Percentiles rank a stretch among this genome's conserved stretches.
phyloP scores from a whole-genome alignment of 2,113 vertebrate genomes.

The Sardina pilchardus region DNA sequence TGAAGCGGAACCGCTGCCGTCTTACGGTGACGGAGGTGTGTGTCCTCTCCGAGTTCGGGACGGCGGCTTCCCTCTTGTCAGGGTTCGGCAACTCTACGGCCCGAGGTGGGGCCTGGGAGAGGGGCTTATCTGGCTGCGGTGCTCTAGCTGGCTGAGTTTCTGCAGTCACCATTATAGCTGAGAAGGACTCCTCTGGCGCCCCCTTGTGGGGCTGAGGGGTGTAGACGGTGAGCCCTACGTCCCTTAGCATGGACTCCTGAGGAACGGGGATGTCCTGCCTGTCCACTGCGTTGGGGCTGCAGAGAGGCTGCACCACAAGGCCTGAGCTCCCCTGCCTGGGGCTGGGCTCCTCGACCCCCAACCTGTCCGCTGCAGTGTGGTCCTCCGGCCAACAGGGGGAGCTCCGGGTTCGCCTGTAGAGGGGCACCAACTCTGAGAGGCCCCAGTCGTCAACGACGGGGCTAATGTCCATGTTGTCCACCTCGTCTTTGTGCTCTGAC shows the following conservation, averaged over 20 bases:
- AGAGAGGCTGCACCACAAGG: background rate
- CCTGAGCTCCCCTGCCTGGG: background rate
- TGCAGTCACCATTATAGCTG: background rate
- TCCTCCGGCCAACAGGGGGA: conserved; percentile 47
- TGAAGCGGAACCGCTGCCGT: conserved; percentile 42
- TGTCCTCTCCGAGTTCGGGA: conserved; percentile 44
- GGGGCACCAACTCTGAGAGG: conserved; percentile 55
- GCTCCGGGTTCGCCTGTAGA: conserved; percentile 21
- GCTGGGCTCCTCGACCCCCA: conserved; percentile 43
- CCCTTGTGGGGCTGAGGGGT: conserved; percentile 50
- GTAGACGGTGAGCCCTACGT: conserved; percentile 74
- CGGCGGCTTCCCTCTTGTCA: background rate
- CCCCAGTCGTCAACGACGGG: conserved; percentile 73
- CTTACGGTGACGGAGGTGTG: conserved; percentile 31
- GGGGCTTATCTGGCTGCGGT: background rate
- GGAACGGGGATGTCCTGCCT: conserved; percentile 72
- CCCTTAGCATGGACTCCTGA: conserved; percentile 70
- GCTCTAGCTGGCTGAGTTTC: background rate
- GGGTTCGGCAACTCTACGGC: background rate
- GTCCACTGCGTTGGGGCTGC: conserved; percentile 40
- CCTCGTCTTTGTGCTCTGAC: background rate
- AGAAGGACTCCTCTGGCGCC: background rate
- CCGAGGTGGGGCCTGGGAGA: background rate
- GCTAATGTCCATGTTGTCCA: conserved; percentile 51
- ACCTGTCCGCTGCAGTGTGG: conserved; percentile 43